Conservation (phyloP, 1,140 invertebrate species). For the Papilio machaon region DNA sequence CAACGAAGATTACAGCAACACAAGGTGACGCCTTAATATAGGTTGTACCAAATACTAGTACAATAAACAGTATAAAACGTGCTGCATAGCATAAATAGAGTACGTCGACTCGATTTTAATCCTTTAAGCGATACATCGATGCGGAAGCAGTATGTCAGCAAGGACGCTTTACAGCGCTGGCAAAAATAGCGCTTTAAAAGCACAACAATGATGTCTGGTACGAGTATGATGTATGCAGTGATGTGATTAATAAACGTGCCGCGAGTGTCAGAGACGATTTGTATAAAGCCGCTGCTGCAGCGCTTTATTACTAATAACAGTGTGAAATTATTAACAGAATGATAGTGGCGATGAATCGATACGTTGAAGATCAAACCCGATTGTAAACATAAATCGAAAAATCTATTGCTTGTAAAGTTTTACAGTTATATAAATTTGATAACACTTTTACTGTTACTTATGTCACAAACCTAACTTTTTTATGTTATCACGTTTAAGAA, state of each 20-base stretch:
- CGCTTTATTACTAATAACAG: slow-evolving; percentile 35
- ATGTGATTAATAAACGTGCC: slow-evolving; percentile 22
- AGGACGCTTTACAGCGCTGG: background rate
- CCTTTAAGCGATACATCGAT: slow-evolving; percentile 18
- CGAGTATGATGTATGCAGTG: slow-evolving; percentile 29
- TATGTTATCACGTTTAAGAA: too few relatives aligned
- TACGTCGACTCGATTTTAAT: background rate
- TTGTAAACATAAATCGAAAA: background rate
- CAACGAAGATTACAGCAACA: too few relatives aligned
- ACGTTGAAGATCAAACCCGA: background rate
- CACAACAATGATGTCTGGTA: slow-evolving; percentile 22
- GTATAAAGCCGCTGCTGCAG: slow-evolving; percentile 40
- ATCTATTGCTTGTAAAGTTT: too few relatives aligned
- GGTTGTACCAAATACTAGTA: too few relatives aligned
- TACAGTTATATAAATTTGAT: too few relatives aligned
- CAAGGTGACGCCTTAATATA: too few relatives aligned
- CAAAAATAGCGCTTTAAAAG: slow-evolving; percentile 35
- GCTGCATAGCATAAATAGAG: background rate
- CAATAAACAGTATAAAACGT: background rate
- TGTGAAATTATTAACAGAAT: background rate
- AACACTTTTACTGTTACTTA: too few relatives aligned
- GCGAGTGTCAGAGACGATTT: slow-evolving; percentile 32
- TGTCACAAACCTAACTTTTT: too few relatives aligned
- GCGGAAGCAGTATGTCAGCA: background rate
- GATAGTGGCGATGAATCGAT: background rate